Evolutionary conservation across 2,888 invertebrate genomes (phyloP), one percentile per base, ranked within the genome.

Genomic region (Mechanitis mazaeus): DNA sequence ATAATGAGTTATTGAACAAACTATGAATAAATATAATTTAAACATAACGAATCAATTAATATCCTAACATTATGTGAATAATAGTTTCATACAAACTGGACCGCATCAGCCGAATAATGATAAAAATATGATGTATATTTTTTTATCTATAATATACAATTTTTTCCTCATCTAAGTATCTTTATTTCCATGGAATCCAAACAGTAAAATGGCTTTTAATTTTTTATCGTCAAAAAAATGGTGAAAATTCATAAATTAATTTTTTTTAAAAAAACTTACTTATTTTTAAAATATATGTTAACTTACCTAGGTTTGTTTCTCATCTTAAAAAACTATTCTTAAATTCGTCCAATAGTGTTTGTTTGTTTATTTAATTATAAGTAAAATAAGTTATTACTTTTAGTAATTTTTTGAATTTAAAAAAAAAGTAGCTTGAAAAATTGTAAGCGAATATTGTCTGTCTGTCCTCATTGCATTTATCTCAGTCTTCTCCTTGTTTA

Each of bases 311-410:
- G 3, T 42, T 42, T 56, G 11, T 9, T 38, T 45, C 33, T 28
- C 38, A 57, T 28, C 56, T 62, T 63, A 56, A 12, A 59, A 33
- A 42, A 4, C 20, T 58, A 58, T 45, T 12, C 45, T 58, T 65
- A 65, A 65, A 65, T 65, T 65, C 65, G 65, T 58, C 63, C 63
- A 65, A 65, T 63, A 47, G 55, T 62, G 50, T 54, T 56, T 33
- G 11, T 58, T 31, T 20, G 9, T 46, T 45, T 33, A 56, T 12
- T 28, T 54, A 53, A 35, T 57, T 45, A 42, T 56, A 45, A 45
- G 7, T 7, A 33, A 45, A 33, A 5, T n/a, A 12, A 33, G 45
- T 46, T 31, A 33, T 33, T 12, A 20, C 20, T 57, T 33, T 2
- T 9, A 12, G 3, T 56, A 6, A 11, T 33, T 33, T 11, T 45